Evolutionary conservation across 2,113 vertebrate genomes (phyloP).

Genomic region (Corythaixoides concolor): DNA sequence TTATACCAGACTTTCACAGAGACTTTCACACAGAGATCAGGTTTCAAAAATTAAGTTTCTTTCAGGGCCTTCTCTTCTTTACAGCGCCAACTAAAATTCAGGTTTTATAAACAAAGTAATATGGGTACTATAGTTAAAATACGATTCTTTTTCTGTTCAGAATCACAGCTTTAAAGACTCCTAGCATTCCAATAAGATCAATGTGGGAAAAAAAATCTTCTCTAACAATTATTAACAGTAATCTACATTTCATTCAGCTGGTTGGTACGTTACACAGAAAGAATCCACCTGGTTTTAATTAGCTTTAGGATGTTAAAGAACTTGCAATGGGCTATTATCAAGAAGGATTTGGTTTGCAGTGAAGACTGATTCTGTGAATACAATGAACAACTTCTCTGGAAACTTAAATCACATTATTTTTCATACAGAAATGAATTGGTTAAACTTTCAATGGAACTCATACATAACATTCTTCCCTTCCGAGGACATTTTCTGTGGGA

Average conservation of each 20-base stretch:
- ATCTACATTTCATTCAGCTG: background rate
- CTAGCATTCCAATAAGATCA: background rate
- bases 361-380: background rate
- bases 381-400: background rate
- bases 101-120: constrained; percentile 30
- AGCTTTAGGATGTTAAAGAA: background rate
- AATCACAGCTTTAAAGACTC: background rate
- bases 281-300: background rate
- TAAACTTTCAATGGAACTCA: background rate
- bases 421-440: background rate
- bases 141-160: background rate
- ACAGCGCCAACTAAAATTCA: constrained; percentile 6
- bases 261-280: background rate
- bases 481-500: background rate
- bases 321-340: background rate
- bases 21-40: constrained; percentile 41
- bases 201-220: background rate
- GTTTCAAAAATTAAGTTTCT: constrained; percentile 30
- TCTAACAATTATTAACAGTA: background rate
- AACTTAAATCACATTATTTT: background rate
- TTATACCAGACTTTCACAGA: background rate
- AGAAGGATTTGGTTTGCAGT: background rate
- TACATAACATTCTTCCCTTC: background rate
- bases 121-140: background rate
- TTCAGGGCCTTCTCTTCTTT: background rate